These are phyloP conservation scores for Eptatretus atami DNA, from an alignment of 2,797 vertebrate genomes.

Conservation along the genomic window DNA sequence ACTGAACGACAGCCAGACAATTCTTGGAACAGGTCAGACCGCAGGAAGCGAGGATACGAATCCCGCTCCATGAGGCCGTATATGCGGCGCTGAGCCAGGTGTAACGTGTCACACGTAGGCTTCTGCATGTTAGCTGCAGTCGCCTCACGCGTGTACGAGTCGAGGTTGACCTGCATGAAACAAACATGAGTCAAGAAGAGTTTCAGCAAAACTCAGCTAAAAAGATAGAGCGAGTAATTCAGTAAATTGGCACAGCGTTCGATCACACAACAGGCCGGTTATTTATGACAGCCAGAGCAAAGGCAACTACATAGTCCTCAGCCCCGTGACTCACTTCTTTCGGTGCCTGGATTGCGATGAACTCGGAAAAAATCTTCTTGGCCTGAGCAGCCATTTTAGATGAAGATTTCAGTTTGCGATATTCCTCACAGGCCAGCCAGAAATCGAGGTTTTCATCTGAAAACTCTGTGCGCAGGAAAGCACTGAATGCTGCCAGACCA, in stretches of 20 bases:
- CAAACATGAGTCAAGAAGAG: too few species aligned
- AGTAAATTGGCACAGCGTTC: too few species aligned
- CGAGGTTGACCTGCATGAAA: slow-evolving; percentile 26
- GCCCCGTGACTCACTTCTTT: neutral
- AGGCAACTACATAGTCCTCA: too few species aligned
- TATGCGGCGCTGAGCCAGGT: slow-evolving; percentile 27
- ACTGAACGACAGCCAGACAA: slow-evolving; percentile 9
- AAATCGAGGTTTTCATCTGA: slow-evolving; percentile 4
- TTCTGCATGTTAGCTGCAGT: slow-evolving; percentile 26
- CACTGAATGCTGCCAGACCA: slow-evolving; percentile 2
- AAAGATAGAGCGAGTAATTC: too few species aligned
- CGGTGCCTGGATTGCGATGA: slow-evolving; percentile 1
- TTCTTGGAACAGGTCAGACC: slow-evolving; percentile 22
- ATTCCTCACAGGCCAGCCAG: slow-evolving; percentile 4
- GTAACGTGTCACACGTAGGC: slow-evolving; percentile 22
- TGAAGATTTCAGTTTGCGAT: neutral
- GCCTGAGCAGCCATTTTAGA: neutral
- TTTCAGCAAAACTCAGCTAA: too few species aligned
- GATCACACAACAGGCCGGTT: too few species aligned
- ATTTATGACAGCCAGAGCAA: too few species aligned
- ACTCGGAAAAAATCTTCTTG: slow-evolving; percentile 4
- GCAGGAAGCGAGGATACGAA: slow-evolving; percentile 35
- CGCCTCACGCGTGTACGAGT: slow-evolving; percentile 26
- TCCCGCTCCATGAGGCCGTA: slow-evolving; percentile 29
- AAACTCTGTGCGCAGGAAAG: slow-evolving; percentile 4